A percentile compares a stretch with the other conserved stretches of the same genome.
Evolutionary conservation across 2,113 vertebrate species (phyloP).

Genomic region (Vulpes lagopus): DNA sequence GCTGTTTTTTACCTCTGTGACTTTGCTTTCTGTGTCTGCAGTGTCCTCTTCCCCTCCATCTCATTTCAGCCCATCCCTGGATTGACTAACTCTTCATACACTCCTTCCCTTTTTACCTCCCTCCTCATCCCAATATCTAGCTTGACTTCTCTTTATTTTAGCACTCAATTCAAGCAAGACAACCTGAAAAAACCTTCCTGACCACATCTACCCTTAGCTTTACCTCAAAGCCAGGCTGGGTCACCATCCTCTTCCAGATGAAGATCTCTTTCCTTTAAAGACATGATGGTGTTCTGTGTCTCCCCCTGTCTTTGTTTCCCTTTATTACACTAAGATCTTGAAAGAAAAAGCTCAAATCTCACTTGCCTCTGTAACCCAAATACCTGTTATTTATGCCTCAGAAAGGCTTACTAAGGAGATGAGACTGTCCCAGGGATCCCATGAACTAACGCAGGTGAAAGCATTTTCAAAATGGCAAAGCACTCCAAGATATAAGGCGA

Average conservation of each 20-base stretch:
- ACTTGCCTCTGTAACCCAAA: background rate
- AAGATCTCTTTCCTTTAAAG: background rate
- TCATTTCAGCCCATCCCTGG: background rate
- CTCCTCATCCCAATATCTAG: background rate
- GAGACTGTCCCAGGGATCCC: background rate
- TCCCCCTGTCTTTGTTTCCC: background rate
- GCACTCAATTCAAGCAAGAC: background rate
- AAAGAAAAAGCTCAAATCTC: background rate
- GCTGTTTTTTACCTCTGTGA: background rate
- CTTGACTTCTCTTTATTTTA: background rate
- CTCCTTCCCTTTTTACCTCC: background rate
- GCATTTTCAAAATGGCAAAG: slow-evolving; percentile 31
- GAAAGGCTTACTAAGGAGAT: background rate
- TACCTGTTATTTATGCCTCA: background rate
- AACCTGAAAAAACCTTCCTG: background rate
- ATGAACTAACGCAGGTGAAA: background rate
- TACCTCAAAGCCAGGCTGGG: accelerated
- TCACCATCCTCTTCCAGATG: background rate
- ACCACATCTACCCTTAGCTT: background rate
- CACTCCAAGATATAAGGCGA: background rate
- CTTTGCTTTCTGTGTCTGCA: background rate
- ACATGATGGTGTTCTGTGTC: background rate
- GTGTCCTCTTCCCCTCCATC: background rate
- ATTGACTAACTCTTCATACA: background rate
- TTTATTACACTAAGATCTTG: background rate